A percentile compares a stretch with the other conserved stretches of the same genome.
Evolutionary conservation across 1,140 invertebrate genomes (phyloP).

Genomic region (Lerema accius): DNA sequence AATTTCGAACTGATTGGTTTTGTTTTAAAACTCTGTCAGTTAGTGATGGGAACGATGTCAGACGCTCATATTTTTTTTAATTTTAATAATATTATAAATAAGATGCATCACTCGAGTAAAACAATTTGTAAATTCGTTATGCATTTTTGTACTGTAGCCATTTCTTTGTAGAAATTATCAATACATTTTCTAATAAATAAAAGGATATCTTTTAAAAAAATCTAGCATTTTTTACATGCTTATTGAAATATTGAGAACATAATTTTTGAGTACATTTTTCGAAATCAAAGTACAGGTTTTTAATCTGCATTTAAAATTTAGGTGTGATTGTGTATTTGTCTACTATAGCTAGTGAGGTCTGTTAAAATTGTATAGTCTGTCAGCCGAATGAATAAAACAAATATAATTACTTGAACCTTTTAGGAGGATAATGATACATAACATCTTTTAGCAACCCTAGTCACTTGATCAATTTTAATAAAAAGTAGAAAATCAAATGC

Average conservation of each 20-base stretch:
- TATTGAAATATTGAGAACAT: slow-evolving; percentile 12
- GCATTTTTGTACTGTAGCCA: neutral
- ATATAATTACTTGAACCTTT: too few species aligned
- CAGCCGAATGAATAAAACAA: too few species aligned
- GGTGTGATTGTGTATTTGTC: slow-evolving; percentile 10
- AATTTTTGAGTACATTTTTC: slow-evolving; percentile 24
- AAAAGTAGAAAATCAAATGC: too few species aligned
- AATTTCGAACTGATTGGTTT: slow-evolving; percentile 9
- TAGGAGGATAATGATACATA: neutral
- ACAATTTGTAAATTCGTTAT: neutral
- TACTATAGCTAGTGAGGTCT: slow-evolving; percentile 7
- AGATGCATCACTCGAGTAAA: slow-evolving; percentile 15
- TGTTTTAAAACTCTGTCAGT: slow-evolving; percentile 14
- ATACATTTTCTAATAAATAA: slow-evolving; percentile 7
- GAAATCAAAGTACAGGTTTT: slow-evolving; percentile 13
- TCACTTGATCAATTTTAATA: neutral
- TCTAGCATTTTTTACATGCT: slow-evolving; percentile 12
- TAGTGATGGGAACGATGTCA: slow-evolving; percentile 3
- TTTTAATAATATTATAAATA: slow-evolving; percentile 26
- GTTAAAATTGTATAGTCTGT: neutral
- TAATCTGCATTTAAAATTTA: slow-evolving; percentile 18
- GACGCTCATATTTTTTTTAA: slow-evolving; percentile 4
- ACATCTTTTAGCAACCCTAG: neutral
- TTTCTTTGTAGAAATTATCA: slow-evolving; percentile 3
- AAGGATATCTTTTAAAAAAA: neutral